phyloP scores from a whole-genome alignment of 2,888 invertebrate genomes.

The Meliscaeva auricollis region DNA sequence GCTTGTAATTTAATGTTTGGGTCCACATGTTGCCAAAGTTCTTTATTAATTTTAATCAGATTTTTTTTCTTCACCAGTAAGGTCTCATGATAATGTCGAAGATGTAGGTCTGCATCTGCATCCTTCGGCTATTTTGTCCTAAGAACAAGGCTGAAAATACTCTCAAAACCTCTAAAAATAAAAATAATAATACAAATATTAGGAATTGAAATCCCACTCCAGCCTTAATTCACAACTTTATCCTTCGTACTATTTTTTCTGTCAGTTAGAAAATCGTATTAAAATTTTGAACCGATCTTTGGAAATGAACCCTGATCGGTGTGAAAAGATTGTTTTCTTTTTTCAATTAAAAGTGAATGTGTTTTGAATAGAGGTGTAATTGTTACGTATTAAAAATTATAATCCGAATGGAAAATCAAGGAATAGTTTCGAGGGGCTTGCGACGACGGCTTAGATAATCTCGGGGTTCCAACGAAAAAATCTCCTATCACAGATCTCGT shows the following conservation, averaged over 20 bases:
- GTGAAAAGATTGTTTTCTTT: conserved; percentile 31
- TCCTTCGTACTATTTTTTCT: conserved; percentile 1
- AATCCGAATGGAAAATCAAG: conserved; percentile 24
- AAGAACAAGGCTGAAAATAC: too few relatives aligned
- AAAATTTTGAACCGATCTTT: conserved; percentile 57
- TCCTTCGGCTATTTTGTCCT: too few relatives aligned
- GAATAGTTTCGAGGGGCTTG: conserved; percentile 1
- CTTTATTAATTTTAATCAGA: too few relatives aligned
- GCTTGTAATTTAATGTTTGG: too few relatives aligned
- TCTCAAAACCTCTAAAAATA: too few relatives aligned
- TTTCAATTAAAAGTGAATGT: conserved; percentile 51
- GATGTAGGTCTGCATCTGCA: too few relatives aligned
- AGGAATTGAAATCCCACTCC: too few relatives aligned
- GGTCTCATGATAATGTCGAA: too few relatives aligned
- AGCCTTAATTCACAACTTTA: background rate
- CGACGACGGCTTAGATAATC: conserved; percentile 45
- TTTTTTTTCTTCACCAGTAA: too few relatives aligned
- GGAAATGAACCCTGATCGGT: conserved; percentile 50
- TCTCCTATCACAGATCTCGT: conserved; percentile 11
- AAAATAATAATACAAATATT: too few relatives aligned
- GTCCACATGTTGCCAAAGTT: too few relatives aligned
- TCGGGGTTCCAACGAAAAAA: conserved; percentile 22
- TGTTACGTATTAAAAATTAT: conserved; percentile 24
- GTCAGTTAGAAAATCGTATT: conserved; percentile 58
- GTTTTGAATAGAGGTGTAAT: conserved; percentile 11